Percentiles rank a stretch among this genome's conserved stretches.
phyloP scores from a whole-genome alignment of 2,113 vertebrate genomes.

The Columba livia region DNA sequence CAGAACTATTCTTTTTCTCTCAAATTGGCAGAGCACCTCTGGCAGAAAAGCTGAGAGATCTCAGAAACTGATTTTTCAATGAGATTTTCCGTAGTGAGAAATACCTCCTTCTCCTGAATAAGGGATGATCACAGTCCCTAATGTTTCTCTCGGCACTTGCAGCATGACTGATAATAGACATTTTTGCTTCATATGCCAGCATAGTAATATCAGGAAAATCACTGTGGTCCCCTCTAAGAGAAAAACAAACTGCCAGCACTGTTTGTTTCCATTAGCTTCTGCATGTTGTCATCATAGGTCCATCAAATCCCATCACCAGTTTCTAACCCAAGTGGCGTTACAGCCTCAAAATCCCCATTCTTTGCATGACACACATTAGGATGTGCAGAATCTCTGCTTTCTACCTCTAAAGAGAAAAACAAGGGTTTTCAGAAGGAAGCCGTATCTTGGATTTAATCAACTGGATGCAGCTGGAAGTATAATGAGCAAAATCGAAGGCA shows the following conservation, averaged over 20 bases:
- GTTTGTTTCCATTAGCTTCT: neutral
- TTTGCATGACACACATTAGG: fast-evolving
- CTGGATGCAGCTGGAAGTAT: neutral
- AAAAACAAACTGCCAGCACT: neutral
- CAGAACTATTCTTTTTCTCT: neutral
- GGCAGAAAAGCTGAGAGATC: neutral
- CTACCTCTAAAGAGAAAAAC: neutral
- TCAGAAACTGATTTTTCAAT: neutral
- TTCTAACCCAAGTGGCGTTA: fast-evolving
- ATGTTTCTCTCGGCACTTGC: neutral
- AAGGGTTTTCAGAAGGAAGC: neutral
- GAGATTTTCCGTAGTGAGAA: neutral
- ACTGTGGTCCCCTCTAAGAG: neutral
- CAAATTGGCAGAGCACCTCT: neutral
- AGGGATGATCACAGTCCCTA: neutral
- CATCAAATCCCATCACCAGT: neutral
- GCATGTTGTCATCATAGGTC: fast-evolving
- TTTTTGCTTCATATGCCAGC: neutral
- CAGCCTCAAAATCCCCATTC: neutral
- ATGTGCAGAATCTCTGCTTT: neutral
- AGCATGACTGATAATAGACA: neutral
- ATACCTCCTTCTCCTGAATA: neutral
- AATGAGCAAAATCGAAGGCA: neutral
- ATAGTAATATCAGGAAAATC: neutral
- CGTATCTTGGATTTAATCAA: neutral